Conservation (phyloP, 2,113 vertebrate species). For the Pangasianodon gigas region DNA sequence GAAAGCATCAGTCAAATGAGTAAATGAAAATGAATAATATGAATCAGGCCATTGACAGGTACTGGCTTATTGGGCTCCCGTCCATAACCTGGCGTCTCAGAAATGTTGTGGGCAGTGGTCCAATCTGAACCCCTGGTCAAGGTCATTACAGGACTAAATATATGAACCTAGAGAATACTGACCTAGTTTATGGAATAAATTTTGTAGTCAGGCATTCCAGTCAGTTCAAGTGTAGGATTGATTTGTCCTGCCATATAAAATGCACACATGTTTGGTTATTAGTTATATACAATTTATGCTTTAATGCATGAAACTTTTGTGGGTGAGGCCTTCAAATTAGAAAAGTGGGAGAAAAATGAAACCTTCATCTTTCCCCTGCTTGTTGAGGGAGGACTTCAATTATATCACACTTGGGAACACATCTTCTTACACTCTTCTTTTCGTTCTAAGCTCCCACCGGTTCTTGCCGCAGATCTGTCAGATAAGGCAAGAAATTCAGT, state of each 20-base stretch:
- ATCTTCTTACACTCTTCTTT: neutral
- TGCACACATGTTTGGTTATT: neutral
- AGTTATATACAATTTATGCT: neutral
- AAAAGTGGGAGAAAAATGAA: neutral
- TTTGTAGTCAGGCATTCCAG: neutral
- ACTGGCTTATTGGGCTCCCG: neutral
- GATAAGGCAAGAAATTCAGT: conserved; percentile 21
- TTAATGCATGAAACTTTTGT: neutral
- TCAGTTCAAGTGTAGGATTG: neutral
- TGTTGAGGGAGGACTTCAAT: neutral
- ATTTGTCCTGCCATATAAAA: neutral
- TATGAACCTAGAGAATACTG: neutral
- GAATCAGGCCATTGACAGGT: neutral
- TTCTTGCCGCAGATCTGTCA: conserved; percentile 48
- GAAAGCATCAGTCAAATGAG: neutral
- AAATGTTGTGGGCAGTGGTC: neutral
- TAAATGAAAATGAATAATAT: neutral
- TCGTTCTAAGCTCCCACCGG: conserved; percentile 23
- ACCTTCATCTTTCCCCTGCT: neutral
- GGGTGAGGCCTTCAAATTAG: conserved; percentile 5
- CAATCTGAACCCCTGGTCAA: neutral
- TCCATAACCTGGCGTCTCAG: neutral
- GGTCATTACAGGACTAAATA: neutral
- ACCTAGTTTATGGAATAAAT: neutral
- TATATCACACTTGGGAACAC: neutral